phyloP scores from a whole-genome alignment of 2,797 vertebrate genomes.

The Lagodon rhomboides region DNA sequence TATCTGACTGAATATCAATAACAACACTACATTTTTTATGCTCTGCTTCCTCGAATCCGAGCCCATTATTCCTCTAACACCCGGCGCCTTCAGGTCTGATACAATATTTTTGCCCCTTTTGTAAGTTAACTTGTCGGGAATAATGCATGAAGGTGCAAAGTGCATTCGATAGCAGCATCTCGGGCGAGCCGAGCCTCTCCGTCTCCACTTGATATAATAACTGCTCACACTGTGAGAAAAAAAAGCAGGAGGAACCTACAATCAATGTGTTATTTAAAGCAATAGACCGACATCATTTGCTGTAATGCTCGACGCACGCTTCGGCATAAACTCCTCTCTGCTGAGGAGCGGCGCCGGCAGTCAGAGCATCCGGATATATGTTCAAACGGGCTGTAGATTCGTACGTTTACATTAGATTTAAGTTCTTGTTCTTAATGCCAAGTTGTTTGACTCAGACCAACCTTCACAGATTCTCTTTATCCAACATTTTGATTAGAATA shows the following conservation, averaged over 20 bases:
- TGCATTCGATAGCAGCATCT: constrained; percentile 49
- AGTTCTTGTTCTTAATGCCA: too few relatives aligned
- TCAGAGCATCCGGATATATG: neutral
- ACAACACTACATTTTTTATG: constrained; percentile 37
- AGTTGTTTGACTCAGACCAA: too few relatives aligned
- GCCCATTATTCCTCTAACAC: constrained; percentile 45
- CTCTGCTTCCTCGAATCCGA: constrained; percentile 39
- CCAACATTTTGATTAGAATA: too few relatives aligned
- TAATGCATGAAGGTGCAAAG: constrained; percentile 64
- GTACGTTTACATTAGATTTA: neutral
- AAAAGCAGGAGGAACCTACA: constrained; percentile 9
- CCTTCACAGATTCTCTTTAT: too few relatives aligned
- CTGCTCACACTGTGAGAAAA: constrained; percentile 29
- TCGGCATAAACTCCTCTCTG: neutral
- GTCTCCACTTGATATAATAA: constrained; percentile 52
- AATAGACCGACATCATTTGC: constrained; percentile 27
- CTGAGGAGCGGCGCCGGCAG: neutral
- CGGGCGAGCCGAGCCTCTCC: constrained; percentile 22
- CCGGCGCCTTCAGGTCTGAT: constrained; percentile 28
- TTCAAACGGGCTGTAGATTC: neutral
- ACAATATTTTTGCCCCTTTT: constrained; percentile 33
- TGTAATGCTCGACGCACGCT: constrained; percentile 12
- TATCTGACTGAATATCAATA: constrained; percentile 74
- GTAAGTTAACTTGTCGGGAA: constrained; percentile 45
- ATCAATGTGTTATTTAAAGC: constrained; percentile 60